phyloP scores from a whole-genome alignment of 2,113 vertebrate species.

The Recurvirostra avosetta region DNA sequence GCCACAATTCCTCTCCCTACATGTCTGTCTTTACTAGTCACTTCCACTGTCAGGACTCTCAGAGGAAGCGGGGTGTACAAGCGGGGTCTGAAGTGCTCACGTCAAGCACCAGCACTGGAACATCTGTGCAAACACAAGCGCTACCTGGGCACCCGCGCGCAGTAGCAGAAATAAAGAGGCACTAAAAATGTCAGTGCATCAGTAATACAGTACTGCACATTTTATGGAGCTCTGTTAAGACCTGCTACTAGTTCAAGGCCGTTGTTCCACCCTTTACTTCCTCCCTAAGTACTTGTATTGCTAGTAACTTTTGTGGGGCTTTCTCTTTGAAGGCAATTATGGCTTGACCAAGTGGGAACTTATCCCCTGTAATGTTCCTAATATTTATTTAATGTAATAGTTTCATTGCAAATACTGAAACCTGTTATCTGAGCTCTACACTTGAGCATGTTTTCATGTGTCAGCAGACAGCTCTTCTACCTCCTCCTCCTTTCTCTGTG shows the following conservation, averaged over 20 bases:
- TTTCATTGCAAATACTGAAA: background rate
- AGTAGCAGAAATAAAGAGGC: background rate
- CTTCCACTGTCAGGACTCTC: background rate
- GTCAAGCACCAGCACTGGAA: background rate
- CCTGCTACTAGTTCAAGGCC: background rate
- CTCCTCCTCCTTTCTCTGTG: background rate
- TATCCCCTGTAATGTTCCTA: background rate
- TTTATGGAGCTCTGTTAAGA: background rate
- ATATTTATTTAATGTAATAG: background rate
- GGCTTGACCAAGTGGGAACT: background rate
- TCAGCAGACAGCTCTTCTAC: background rate
- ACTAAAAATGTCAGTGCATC: background rate
- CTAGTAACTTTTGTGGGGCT: background rate
- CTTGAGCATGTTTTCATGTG: background rate
- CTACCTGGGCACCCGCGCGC: accelerated
- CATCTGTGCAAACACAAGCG: background rate
- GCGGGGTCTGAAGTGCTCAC: background rate
- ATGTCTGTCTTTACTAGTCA: background rate
- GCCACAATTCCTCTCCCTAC: background rate
- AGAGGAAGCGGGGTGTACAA: background rate
- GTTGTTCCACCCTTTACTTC: background rate
- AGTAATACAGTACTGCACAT: background rate
- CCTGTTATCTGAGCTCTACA: background rate
- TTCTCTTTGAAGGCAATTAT: background rate
- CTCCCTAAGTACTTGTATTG: background rate